Base-by-base conservation (phyloP, 2,797 vertebrate species). In the Stomatorhinus walkeri region DNA sequence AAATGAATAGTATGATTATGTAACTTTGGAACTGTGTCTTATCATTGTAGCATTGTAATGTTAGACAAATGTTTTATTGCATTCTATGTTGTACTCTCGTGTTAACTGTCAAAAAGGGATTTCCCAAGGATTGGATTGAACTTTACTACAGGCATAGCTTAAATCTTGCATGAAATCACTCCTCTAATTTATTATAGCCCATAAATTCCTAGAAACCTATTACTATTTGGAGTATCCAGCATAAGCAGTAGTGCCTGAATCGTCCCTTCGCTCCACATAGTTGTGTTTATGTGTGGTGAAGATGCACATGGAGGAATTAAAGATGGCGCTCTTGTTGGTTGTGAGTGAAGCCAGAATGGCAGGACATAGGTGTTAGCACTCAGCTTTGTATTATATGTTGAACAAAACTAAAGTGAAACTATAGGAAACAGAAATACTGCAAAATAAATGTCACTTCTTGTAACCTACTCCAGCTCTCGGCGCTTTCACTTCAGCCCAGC, bases 181-280 rank as follows among this genome's bases (percentile, higher is more conserved):
- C 28, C 49, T 51, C 84, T 52, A 85, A 85, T 54, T 87, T 40
- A 87, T 56, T 87, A 87, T 87, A 36, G 32, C 85, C 19, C 52
- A 56, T 59, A 43, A 86, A 59, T 87, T 24, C 19, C 85, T 36
- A 36, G 49, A 86, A 54, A 86, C 49, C 28, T 54, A 59, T 86
- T 87, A 51, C 51, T 56, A 22, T 87, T 59, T 36, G 52, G 51
- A 87, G 28, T 87, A 40, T 87, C 32, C 56, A 7, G 52, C 10
- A 5, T 59, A 51, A 52, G 28, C 28, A 59, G 52, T 40, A 36
- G 51, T 40, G 51, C 51, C 52, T 22, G 7, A 22, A 59, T 59
- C 7, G 7, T 22, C 7, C n/a, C 7, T 24, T n/a, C n/a, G 22
- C 54, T n/a, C 54, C 12, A 56, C 28, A 40, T 24, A 86, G 22